Conservation (phyloP, 2,113 vertebrate genomes). For the Scytalopus superciliaris region DNA sequence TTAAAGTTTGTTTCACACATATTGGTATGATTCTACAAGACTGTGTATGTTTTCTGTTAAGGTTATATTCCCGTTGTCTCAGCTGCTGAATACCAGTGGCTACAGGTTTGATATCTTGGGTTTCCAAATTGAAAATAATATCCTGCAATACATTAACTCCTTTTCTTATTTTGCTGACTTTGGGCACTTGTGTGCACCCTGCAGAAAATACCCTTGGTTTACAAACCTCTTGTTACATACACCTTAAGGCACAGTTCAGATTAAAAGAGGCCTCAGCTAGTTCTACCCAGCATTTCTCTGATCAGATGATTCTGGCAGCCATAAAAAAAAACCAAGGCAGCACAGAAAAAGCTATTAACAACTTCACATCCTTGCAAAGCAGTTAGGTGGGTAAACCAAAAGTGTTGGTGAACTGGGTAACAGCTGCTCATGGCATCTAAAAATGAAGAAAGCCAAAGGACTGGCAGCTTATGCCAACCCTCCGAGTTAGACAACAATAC, state of each 20-base stretch:
- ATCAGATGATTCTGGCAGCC: background rate
- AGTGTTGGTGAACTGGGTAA: background rate
- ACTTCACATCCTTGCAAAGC: background rate
- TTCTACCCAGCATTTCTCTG: background rate
- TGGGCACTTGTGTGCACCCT: fast-evolving
- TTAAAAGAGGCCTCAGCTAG: background rate
- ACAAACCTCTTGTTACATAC: background rate
- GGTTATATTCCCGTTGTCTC: background rate
- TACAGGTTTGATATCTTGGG: background rate
- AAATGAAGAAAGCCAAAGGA: background rate
- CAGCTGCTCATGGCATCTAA: background rate
- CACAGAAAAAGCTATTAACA: background rate
- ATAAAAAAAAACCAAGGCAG: background rate
- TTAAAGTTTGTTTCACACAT: background rate
- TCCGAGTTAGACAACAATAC: background rate
- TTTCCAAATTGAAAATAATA: background rate
- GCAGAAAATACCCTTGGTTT: background rate
- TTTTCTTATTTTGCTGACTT: background rate
- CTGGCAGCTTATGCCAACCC: background rate
- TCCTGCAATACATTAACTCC: background rate
- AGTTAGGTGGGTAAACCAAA: background rate
- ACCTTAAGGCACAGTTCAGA: background rate
- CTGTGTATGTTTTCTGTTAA: background rate
- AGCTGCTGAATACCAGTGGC: background rate
- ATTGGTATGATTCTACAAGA: background rate